These are phyloP conservation scores for Cololabis saira DNA, from an alignment of 2,113 vertebrate species.

Conservation along the genomic window DNA sequence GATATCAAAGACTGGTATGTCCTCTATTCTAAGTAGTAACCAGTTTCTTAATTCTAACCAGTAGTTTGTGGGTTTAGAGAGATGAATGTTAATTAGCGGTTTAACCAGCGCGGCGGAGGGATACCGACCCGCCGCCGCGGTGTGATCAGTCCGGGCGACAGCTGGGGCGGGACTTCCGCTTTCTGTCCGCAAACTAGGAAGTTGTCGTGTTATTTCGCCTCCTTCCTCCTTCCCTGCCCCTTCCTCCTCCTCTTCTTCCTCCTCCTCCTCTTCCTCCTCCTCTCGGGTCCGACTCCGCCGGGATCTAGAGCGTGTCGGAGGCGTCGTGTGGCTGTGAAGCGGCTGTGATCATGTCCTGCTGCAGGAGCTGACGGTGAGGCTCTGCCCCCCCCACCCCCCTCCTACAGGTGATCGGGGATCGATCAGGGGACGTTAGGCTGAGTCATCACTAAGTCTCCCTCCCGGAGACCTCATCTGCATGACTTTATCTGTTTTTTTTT, in stretches of 20 bases:
- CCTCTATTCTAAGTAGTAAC: too few species aligned
- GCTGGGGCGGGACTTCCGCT: conserved; percentile 65
- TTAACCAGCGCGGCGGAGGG: too few species aligned
- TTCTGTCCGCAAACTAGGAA: conserved; percentile 56
- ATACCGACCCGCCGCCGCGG: neutral
- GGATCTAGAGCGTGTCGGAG: conserved; percentile 19
- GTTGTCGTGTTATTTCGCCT: conserved; percentile 60
- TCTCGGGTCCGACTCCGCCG: conserved; percentile 5
- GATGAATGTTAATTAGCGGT: too few species aligned
- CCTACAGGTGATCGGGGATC: conserved; percentile 67
- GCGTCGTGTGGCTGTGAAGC: neutral
- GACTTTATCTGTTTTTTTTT: neutral
- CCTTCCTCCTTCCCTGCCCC: conserved; percentile 17
- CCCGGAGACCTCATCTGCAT: neutral
- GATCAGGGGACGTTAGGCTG: conserved; percentile 20
- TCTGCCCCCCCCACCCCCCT: too few species aligned
- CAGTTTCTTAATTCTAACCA: too few species aligned
- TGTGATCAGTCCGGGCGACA: conserved; percentile 48
- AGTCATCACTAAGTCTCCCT: conserved; percentile 28
- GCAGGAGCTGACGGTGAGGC: neutral
- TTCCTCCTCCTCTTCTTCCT: conserved; percentile 1
- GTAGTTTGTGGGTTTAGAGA: too few species aligned
- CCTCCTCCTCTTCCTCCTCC: conserved; percentile 7
- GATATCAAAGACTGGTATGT: too few species aligned
- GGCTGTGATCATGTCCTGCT: too few species aligned